Conservation (phyloP, 2,888 invertebrate species). For the Machimus atricapillus region DNA sequence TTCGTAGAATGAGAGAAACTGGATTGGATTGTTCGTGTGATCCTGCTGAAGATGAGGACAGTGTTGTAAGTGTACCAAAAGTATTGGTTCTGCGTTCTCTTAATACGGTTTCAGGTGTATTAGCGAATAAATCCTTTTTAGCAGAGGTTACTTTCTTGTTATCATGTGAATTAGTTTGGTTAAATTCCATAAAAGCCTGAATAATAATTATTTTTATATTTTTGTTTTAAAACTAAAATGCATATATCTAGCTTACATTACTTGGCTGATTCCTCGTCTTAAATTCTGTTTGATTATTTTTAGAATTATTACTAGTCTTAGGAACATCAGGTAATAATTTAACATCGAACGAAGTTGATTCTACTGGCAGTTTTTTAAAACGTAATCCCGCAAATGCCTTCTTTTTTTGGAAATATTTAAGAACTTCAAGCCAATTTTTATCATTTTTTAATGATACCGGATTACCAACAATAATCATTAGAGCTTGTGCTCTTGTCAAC, state of each 20-base stretch:
- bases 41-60: no score
- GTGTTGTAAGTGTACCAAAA: no score
- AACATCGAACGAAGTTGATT: background rate
- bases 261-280: background rate
- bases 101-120: no score
- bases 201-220: background rate
- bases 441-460: conserved; percentile 58
- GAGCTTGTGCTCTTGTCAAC: conserved; percentile 68
- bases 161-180: background rate
- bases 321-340: background rate
- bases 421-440: conserved; percentile 52
- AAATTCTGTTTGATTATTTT: background rate
- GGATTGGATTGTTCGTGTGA: no score
- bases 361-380: background rate
- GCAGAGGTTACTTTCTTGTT: background rate
- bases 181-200: background rate
- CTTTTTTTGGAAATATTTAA: conserved; percentile 48
- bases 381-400: conserved; percentile 50
- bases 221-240: background rate
- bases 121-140: no score
- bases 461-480: conserved; percentile 68
- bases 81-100: no score
- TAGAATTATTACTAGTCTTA: background rate
- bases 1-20: no score
- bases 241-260: background rate